Base-by-base conservation (phyloP, 2,888 invertebrate genomes). In the Drosophila demipolita region DNA sequence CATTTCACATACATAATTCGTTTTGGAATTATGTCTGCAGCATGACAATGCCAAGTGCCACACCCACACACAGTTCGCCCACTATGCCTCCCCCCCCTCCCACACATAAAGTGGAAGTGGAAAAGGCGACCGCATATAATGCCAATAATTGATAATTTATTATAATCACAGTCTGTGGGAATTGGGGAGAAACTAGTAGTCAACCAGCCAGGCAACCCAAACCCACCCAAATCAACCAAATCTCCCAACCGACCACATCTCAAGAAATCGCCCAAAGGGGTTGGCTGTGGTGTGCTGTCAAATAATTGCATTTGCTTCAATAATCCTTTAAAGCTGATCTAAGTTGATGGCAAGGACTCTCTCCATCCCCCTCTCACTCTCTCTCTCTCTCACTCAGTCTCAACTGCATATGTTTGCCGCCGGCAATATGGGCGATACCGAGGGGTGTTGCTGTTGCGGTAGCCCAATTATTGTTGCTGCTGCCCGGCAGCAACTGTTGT, bases 281-380 rank as follows among this genome's bases (percentile, higher is more conserved):
- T 82, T 76, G 75, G 67, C 63, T 35, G 50, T 36, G 74, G 74
- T 33, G 64, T 42, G 83, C 89, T 88, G 85, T 84, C 87, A 85
- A 89, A 80, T 92, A 92, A 92, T 92, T 92, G 93, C 93, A 92
- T 92, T 92, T 92, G 92, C 91, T 91, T 89, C 91, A 92, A 89
- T 92, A 92, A 92, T 92, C 92, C 92, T 92, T 92, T 92, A 92
- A 92, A 92, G 92, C 92, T 90, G 91, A 91, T 91, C 91, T 89
- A 81, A 90, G 87, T 82, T 91, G 91, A 91, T 87, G 90, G 89
- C 79, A 53, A 62, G 73, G 42, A 53, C 83, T 53, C 54, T 57
- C 29, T 26, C 9, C 1, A 15, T 6, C 48, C 1, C 23, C 6
- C 38, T 38, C 38, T 35, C 53, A 3, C 11, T 26, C 53, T 0